Evolutionary conservation across 2,113 vertebrate species (phyloP), one percentile per base, ranked within the genome.

Genomic region (Eretmochelys imbricata): DNA sequence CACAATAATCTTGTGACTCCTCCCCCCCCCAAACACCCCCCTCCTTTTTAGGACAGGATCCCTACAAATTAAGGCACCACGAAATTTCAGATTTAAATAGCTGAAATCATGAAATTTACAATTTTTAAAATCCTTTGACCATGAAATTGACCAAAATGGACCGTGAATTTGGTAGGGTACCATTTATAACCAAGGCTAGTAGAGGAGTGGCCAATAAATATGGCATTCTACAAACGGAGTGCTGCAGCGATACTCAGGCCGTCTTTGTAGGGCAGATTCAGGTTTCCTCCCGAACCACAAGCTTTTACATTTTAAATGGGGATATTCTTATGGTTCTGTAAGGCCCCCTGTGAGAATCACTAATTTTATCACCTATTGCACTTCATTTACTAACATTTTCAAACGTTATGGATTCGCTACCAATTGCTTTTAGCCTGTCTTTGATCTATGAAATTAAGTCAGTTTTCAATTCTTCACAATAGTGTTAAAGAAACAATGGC

Each of bases 11-110:
- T 54, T 54, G 53, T 54, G 53, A 54, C 53, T 8, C 53, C 53
- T 20, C 0, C 53, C 3, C 20, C 17, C 20, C 17, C 19, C 42
- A 42, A 5, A 42, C 42, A 42, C 53, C 0, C 8, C 3, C 20
- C 17, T 53, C 51, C 19, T 9, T 54, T 53, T 54, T 9, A 20
- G 53, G 53, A 22, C 53, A 54, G 53, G 53, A 54, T 6, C 53
- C 19, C 20, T 54, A 54, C 20, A 54, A 19, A 54, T 54, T 54
- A 54, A 7, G 8, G 22, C 8, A 8, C 8, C 6, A 2, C 22
- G 53, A 54, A 3, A 54, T 54, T 54, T 22, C 53, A 54, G 7
- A 54, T 54, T 54, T 22, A 54, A 54, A 54, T 22, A 54, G 53
- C 20, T 22, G 53, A 54, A 54, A 22, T 54, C 3, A 54, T 54